A percentile compares a stretch with the other conserved stretches of the same genome.
Evolutionary conservation across 2,113 vertebrate species (phyloP).

Genomic region (Perognathus longimembris): DNA sequence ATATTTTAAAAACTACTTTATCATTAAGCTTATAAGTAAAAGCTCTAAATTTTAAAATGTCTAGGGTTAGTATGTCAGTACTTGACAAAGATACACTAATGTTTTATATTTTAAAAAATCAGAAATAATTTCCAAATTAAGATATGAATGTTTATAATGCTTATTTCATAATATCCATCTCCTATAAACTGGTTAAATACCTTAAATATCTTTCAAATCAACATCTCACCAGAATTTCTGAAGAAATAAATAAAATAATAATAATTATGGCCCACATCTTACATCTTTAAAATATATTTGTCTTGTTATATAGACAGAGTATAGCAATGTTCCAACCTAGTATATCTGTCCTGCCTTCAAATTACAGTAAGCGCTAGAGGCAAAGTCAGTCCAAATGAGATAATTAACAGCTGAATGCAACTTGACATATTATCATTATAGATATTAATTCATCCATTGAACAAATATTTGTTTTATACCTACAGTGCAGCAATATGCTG

Average conservation of each 20-base stretch:
- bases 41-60: conserved; percentile 45
- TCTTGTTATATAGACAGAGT: neutral
- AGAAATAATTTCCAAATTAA: conserved; percentile 40
- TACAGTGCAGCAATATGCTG: fast-evolving
- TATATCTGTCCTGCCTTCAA: conserved; percentile 7
- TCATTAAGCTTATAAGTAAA: conserved; percentile 24
- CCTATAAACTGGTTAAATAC: neutral
- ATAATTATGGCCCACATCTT: conserved; percentile 29
- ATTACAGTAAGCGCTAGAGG: neutral
- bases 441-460: neutral
- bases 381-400: neutral
- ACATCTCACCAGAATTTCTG: neutral
- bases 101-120: neutral
- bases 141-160: neutral
- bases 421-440: neutral
- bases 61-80: conserved; percentile 29
- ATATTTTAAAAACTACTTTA: conserved; percentile 31
- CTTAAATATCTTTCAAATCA: neutral
- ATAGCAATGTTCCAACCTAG: neutral
- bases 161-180: conserved; percentile 5
- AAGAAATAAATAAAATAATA: conserved; percentile 10
- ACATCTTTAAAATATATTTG: conserved; percentile 42
- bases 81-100: neutral
- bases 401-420: neutral
- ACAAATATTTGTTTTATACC: neutral